Percentiles rank a stretch among this genome's conserved stretches.
phyloP scores from a whole-genome alignment of 1,140 invertebrate species.

The Acromyrmex heyeri region DNA sequence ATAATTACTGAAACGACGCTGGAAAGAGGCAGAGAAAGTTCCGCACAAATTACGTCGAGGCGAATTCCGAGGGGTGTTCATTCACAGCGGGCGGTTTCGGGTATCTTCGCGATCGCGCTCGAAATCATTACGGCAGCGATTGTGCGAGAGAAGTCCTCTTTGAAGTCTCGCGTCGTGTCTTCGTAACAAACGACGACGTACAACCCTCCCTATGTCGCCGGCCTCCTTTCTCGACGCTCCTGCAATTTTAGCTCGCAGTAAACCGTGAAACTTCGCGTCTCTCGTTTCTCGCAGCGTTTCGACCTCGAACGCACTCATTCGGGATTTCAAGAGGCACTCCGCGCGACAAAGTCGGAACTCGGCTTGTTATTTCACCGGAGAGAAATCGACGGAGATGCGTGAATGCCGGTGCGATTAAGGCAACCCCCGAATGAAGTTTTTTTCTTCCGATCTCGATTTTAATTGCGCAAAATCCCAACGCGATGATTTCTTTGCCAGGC shows the following conservation, averaged over 20 bases:
- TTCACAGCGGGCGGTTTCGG: slow-evolving; percentile 27
- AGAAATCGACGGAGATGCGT: slow-evolving; percentile 50
- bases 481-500: slow-evolving; percentile 71
- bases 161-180: slow-evolving; percentile 68
- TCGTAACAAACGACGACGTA: slow-evolving; percentile 67
- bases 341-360: slow-evolving; percentile 30
- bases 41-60: slow-evolving; percentile 10
- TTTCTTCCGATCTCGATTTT: slow-evolving; percentile 68
- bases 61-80: slow-evolving; percentile 6
- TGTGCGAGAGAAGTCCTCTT: slow-evolving; percentile 58
- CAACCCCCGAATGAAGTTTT: background rate
- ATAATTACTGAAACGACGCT: slow-evolving; percentile 15
- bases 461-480: slow-evolving; percentile 76
- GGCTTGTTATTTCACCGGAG: slow-evolving; percentile 67
- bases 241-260: slow-evolving; percentile 56
- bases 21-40: slow-evolving; percentile 13
- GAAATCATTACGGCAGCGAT: slow-evolving; percentile 55
- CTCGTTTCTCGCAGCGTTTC: slow-evolving; percentile 34
- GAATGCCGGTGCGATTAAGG: slow-evolving; percentile 63
- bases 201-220: slow-evolving; percentile 44
- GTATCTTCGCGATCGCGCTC: slow-evolving; percentile 35
- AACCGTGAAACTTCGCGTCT: slow-evolving; percentile 57
- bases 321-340: slow-evolving; percentile 50
- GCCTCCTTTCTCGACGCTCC: background rate
- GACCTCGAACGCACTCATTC: slow-evolving; percentile 45